phyloP scores from a whole-genome alignment of 2,888 invertebrate genomes.

The Eurytoma adleriae region DNA sequence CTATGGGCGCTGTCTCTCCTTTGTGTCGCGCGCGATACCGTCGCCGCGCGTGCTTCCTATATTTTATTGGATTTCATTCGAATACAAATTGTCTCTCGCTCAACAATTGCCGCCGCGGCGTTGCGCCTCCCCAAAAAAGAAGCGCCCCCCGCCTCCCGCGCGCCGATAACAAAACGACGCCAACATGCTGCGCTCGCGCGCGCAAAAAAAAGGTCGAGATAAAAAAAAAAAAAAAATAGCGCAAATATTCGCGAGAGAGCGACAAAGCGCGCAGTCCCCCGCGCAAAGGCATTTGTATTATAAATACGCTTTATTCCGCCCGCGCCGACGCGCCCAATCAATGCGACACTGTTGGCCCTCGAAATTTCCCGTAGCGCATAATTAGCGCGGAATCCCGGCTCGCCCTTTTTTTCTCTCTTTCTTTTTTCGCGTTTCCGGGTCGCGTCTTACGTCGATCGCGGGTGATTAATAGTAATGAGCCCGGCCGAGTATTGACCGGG shows the following conservation, averaged over 20 bases:
- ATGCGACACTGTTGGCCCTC: not conserved
- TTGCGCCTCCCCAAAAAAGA: not conserved
- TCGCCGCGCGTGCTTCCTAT: constrained; percentile 60
- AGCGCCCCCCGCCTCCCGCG: not conserved
- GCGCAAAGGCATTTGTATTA: not conserved
- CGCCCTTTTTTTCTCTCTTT: not conserved
- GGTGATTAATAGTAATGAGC: not conserved
- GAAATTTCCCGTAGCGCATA: not conserved
- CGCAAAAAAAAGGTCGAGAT: too few relatives aligned
- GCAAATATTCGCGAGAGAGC: not conserved
- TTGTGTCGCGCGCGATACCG: constrained; percentile 55
- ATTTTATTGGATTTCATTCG: constrained; percentile 65
- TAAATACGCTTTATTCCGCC: not conserved
- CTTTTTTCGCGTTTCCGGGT: not conserved
- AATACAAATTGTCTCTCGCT: constrained; percentile 64
- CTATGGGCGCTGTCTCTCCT: constrained; percentile 61
- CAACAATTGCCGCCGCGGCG: constrained; percentile 20
- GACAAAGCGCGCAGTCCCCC: not conserved
- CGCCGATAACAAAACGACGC: not conserved
- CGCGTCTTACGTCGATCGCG: not conserved
- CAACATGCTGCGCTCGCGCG: not conserved
- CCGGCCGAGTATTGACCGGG: not conserved
- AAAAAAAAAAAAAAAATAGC: too few relatives aligned
- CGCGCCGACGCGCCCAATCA: not conserved
- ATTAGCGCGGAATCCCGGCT: not conserved